These are phyloP conservation scores for Hemibagrus wyckioides DNA, from an alignment of 2,113 vertebrate genomes.

Conservation along the genomic window DNA sequence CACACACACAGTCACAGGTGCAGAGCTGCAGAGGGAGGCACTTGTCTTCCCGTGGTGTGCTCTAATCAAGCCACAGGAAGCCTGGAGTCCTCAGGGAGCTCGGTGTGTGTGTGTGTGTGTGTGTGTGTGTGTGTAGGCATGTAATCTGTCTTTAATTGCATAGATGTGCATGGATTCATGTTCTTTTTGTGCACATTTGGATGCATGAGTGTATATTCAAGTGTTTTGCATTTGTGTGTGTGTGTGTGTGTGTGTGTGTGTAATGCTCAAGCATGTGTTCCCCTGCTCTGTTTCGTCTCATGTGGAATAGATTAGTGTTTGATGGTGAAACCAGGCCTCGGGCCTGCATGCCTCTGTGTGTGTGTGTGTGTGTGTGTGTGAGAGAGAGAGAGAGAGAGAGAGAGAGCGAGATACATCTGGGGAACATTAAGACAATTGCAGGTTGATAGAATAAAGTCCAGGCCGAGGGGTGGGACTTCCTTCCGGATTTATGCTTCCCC, in stretches of 20 bases:
- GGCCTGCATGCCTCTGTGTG: slow-evolving; percentile 76
- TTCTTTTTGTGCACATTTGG: slow-evolving; percentile 26
- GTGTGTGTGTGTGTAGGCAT: slow-evolving; percentile 45
- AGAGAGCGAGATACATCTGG: slow-evolving; percentile 80
- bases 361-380: slow-evolving; percentile 54
- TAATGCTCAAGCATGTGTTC: slow-evolving; percentile 19
- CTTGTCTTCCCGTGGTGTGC: slow-evolving; percentile 86
- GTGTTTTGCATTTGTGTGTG: slow-evolving; percentile 15
- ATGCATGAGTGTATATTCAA: slow-evolving; percentile 27
- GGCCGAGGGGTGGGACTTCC: slow-evolving; percentile 92
- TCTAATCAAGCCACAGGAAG: slow-evolving; percentile 85
- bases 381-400: slow-evolving; percentile 56
- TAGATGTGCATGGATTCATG: slow-evolving; percentile 40
- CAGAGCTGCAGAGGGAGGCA: slow-evolving; percentile 72
- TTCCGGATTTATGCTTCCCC: slow-evolving; percentile 76
- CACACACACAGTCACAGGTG: slow-evolving; percentile 81
- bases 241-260: slow-evolving; percentile 24
- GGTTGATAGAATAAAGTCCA: slow-evolving; percentile 90
- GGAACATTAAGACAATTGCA: slow-evolving; percentile 88
- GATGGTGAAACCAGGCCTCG: slow-evolving; percentile 81
- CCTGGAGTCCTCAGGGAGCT: slow-evolving; percentile 65
- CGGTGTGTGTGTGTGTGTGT: slow-evolving; percentile 52
- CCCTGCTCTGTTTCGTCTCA: slow-evolving; percentile 69
- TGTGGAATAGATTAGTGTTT: slow-evolving; percentile 89
- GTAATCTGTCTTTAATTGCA: slow-evolving; percentile 45